phyloP scores from a whole-genome alignment of 2,797 vertebrate genomes.

The Coendou prehensilis region DNA sequence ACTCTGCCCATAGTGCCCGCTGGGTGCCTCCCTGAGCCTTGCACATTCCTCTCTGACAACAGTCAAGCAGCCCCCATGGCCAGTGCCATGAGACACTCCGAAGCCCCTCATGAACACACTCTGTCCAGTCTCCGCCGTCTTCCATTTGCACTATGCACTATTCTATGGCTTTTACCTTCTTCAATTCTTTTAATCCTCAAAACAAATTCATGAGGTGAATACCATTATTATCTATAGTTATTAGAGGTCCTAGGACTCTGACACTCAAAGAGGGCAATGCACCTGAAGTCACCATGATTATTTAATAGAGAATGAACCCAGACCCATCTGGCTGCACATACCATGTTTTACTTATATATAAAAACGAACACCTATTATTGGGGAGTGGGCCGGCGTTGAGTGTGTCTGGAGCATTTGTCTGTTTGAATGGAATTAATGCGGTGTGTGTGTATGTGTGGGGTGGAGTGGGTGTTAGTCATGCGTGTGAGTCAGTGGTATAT shows the following conservation, averaged over 20 bases:
- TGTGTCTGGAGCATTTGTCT: neutral
- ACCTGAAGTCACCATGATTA: neutral
- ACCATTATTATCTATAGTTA: neutral
- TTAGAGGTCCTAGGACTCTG: neutral
- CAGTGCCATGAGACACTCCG: neutral
- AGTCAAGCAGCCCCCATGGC: neutral
- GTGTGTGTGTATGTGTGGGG: rapidly evolving
- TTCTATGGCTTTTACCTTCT: neutral
- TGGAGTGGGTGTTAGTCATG: neutral
- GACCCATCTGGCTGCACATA: neutral
- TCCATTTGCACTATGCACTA: rapidly evolving
- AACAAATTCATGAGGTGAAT: neutral
- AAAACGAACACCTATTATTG: neutral
- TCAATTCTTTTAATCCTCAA: neutral
- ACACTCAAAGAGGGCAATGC: neutral
- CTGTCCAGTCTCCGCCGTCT: too few relatives aligned
- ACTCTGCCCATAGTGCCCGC: neutral
- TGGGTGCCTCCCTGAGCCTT: neutral
- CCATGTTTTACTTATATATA: neutral
- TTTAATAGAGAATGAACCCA: neutral
- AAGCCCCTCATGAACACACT: rapidly evolving
- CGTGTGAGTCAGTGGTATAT: neutral
- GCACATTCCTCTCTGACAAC: neutral
- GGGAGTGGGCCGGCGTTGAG: neutral
- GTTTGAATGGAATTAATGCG: neutral